Evolutionary conservation across 2,113 vertebrate genomes (phyloP).

Genomic region (Miniopterus natalensis): DNA sequence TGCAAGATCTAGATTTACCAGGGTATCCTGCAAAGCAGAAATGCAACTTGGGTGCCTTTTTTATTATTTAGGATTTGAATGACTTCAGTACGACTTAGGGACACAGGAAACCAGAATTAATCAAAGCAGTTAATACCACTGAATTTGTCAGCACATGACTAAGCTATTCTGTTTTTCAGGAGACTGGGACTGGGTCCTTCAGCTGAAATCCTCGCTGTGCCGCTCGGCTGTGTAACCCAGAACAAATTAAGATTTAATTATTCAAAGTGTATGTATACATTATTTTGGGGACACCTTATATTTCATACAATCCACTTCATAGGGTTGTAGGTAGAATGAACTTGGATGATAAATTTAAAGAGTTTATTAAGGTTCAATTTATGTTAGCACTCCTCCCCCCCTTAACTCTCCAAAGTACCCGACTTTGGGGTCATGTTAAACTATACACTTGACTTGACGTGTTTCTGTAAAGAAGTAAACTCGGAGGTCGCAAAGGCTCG

Average conservation of each 20-base stretch:
- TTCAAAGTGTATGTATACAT: too few species aligned
- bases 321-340: neutral
- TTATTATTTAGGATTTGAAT: neutral
- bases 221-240: neutral
- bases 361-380: neutral
- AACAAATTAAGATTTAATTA: neutral
- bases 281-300: too few species aligned
- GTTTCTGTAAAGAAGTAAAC: neutral
- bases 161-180: neutral
- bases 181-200: neutral
- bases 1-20: neutral
- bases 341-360: neutral
- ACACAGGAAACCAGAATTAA: neutral
- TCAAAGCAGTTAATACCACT: neutral
- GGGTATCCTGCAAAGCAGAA: neutral
- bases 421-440: slow-evolving; percentile 6
- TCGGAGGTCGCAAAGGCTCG: neutral
- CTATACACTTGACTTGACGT: slow-evolving; percentile 36
- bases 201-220: neutral
- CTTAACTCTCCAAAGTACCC: neutral
- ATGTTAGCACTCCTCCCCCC: neutral
- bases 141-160: neutral
- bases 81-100: neutral
- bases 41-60: neutral
- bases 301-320: neutral